Percentiles rank a stretch among this genome's conserved stretches.
Evolutionary conservation across 2,113 vertebrate species (phyloP).

Genomic region (Herpetotheres cachinnans): DNA sequence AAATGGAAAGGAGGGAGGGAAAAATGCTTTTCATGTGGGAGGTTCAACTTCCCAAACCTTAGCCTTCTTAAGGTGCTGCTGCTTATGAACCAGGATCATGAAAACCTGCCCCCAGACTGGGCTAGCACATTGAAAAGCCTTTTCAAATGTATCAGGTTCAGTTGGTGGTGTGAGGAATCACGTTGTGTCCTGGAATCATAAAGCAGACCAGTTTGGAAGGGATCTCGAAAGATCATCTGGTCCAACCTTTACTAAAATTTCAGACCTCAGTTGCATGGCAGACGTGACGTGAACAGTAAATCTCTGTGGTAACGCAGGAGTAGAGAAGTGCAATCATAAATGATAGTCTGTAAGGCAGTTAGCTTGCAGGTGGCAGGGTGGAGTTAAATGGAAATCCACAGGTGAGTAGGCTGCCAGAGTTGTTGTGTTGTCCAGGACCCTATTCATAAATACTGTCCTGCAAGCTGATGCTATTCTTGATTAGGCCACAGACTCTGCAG

Average conservation of each 20-base stretch:
- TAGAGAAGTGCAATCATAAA: neutral
- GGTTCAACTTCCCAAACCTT: neutral
- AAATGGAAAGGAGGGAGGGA: neutral
- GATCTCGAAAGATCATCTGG: neutral
- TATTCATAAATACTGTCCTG: neutral
- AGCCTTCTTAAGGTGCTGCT: neutral
- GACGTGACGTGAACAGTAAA: accelerated
- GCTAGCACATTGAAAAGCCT: neutral
- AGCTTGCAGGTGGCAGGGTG: neutral
- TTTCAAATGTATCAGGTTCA: neutral
- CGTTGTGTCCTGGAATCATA: neutral
- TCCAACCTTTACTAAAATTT: neutral
- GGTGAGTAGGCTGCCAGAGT: neutral
- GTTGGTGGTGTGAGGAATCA: neutral
- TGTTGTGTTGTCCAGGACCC: neutral
- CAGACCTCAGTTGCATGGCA: neutral
- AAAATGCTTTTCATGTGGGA: neutral
- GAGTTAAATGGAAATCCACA: neutral
- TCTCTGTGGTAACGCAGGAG: neutral
- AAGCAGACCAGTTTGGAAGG: neutral
- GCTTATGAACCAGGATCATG: neutral
- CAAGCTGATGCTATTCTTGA: neutral
- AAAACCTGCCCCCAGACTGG: neutral
- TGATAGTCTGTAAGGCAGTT: neutral
- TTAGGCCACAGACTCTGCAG: neutral